phyloP scores from a whole-genome alignment of 1,140 invertebrate species.

The Drosophila nigrodunni region DNA sequence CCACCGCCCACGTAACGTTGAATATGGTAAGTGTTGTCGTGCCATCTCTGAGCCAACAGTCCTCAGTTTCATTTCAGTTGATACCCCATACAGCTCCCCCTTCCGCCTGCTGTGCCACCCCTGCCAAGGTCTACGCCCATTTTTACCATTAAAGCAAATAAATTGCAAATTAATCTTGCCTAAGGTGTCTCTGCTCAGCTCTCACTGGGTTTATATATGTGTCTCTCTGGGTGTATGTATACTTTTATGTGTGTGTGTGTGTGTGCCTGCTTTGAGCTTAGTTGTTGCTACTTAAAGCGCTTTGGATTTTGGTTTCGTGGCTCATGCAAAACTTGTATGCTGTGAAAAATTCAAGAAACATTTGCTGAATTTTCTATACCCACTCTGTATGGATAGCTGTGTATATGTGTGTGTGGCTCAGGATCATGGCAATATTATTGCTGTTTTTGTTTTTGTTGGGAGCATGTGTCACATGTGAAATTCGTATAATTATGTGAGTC shows the following conservation, averaged over 20 bases:
- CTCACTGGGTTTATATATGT: neutral
- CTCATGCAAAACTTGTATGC: slow-evolving; percentile 20
- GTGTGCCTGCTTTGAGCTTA: neutral
- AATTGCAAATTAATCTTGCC: slow-evolving; percentile 82
- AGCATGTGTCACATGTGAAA: slow-evolving; percentile 28
- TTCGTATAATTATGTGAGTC: slow-evolving; percentile 40
- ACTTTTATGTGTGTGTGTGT: slow-evolving; percentile 19
- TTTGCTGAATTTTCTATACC: neutral
- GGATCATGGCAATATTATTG: slow-evolving; percentile 17
- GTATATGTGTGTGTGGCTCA: slow-evolving; percentile 6
- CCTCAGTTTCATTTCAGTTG: slow-evolving; percentile 7
- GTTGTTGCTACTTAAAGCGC: slow-evolving; percentile 51
- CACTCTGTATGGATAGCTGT: neutral
- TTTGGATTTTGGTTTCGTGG: slow-evolving; percentile 46
- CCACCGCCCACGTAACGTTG: neutral
- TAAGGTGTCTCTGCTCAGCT: slow-evolving; percentile 52
- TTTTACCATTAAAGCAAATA: slow-evolving; percentile 72
- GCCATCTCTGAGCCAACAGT: slow-evolving; percentile 18
- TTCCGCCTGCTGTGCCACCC: neutral
- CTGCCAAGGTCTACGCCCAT: slow-evolving; percentile 22
- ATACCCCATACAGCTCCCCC: slow-evolving; percentile 3
- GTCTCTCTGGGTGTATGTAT: neutral
- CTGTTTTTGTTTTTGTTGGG: slow-evolving; percentile 8
- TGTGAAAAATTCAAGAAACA: slow-evolving; percentile 12
- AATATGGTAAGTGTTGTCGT: slow-evolving; percentile 62